These are phyloP conservation scores for Tenthredo amoena DNA, from an alignment of 2,888 invertebrate species.

Conservation along the genomic window DNA sequence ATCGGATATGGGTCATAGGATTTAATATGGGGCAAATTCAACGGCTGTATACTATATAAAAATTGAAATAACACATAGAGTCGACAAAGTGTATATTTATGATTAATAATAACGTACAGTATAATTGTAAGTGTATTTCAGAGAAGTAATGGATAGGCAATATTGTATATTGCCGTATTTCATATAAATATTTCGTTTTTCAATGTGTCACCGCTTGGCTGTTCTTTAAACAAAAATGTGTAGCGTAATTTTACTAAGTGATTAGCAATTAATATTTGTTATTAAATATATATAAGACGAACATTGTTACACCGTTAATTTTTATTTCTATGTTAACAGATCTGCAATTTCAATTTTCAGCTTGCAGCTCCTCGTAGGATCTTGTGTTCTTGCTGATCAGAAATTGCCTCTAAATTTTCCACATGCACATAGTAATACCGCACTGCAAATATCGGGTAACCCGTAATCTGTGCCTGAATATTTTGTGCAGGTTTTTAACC, in stretches of 20 bases:
- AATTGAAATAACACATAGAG: background rate
- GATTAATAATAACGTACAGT: slow-evolving; percentile 1
- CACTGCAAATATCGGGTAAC: background rate
- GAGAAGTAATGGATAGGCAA: background rate
- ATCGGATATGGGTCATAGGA: background rate
- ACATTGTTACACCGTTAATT: background rate
- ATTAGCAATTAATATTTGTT: background rate
- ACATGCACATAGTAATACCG: background rate
- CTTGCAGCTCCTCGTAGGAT: background rate
- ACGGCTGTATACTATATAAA: background rate
- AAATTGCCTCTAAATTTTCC: background rate
- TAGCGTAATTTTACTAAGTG: background rate
- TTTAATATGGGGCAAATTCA: background rate
- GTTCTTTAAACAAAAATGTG: background rate
- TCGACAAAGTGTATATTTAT: slow-evolving; percentile 12
- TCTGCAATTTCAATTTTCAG: background rate
- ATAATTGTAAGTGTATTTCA: background rate
- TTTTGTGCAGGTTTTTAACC: background rate
- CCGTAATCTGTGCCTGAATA: background rate
- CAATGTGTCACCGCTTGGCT: background rate
- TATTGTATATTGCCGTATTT: background rate
- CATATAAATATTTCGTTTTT: background rate
- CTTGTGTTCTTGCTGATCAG: background rate
- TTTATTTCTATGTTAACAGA: background rate
- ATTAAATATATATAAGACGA: background rate